These are phyloP conservation scores for Synergus umbraculus DNA, from an alignment of 2,888 invertebrate genomes.

Conservation along the genomic window DNA sequence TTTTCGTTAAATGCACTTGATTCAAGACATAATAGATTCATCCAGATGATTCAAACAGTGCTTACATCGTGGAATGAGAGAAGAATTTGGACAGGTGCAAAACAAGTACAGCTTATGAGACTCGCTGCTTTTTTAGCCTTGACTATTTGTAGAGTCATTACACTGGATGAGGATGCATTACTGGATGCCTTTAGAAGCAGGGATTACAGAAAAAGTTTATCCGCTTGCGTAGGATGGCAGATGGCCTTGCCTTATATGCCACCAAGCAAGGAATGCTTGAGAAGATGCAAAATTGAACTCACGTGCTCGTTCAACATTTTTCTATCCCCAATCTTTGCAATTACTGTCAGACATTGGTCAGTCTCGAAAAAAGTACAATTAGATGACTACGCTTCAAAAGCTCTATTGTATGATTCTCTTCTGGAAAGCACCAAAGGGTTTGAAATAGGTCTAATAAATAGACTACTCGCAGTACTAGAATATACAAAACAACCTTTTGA, in stretches of 20 bases:
- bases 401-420: neutral
- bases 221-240: neutral
- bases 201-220: neutral
- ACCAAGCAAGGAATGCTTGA: neutral
- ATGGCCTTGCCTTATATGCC: neutral
- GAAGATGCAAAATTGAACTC: neutral
- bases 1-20: neutral
- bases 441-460: neutral
- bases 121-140: no score
- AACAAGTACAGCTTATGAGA: neutral
- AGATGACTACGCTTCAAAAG: slow-evolving; percentile 7
- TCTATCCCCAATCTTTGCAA: neutral
- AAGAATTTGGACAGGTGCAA: neutral
- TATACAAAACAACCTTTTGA: neutral
- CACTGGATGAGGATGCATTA: neutral
- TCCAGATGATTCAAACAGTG: neutral
- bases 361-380: neutral
- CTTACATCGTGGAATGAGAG: neutral
- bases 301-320: neutral
- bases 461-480: neutral
- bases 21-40: neutral
- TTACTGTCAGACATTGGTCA: neutral
- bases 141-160: neutral
- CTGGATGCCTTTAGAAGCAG: neutral
- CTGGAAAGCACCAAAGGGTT: neutral